A percentile compares a stretch with the other conserved stretches of the same genome.
phyloP scores from a whole-genome alignment of 2,113 vertebrate species.

The Rafetus swinhoei region DNA sequence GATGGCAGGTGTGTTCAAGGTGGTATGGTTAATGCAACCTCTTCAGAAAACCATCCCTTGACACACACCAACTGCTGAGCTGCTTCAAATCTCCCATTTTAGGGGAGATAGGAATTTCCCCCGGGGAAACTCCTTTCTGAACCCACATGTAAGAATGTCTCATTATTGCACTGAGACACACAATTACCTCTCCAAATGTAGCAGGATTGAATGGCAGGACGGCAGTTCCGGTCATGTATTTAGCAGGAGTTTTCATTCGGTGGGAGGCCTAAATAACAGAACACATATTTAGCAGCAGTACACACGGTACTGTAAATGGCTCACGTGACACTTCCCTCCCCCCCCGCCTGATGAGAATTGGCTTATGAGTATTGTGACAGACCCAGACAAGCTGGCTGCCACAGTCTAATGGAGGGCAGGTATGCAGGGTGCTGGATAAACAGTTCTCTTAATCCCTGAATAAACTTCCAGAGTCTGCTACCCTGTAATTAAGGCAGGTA shows the following conservation, averaged over 20 bases:
- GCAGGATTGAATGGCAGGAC: conserved; percentile 95
- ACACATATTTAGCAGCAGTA: conserved; percentile 8
- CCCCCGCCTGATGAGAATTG: too few species aligned
- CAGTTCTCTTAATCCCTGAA: too few species aligned
- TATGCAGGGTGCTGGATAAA: too few species aligned
- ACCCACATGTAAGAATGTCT: neutral
- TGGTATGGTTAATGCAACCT: neutral
- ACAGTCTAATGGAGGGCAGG: too few species aligned
- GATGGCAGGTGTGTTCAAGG: neutral
- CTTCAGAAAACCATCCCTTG: fast-evolving
- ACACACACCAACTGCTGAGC: neutral
- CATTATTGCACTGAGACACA: neutral
- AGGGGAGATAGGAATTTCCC: neutral
- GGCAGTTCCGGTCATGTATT: conserved; percentile 91
- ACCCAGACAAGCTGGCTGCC: too few species aligned
- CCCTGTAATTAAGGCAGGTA: too few species aligned
- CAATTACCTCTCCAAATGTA: conserved; percentile 92
- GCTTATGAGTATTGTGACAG: too few species aligned
- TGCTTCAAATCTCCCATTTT: fast-evolving
- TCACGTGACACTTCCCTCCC: too few species aligned
- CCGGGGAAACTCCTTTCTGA: too few species aligned
- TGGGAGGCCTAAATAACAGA: conserved; percentile 86
- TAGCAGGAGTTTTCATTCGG: conserved; percentile 94
- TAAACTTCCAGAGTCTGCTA: too few species aligned
- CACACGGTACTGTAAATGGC: neutral